Conservation (phyloP, 2,113 vertebrate genomes). For the Albula goreensis region DNA sequence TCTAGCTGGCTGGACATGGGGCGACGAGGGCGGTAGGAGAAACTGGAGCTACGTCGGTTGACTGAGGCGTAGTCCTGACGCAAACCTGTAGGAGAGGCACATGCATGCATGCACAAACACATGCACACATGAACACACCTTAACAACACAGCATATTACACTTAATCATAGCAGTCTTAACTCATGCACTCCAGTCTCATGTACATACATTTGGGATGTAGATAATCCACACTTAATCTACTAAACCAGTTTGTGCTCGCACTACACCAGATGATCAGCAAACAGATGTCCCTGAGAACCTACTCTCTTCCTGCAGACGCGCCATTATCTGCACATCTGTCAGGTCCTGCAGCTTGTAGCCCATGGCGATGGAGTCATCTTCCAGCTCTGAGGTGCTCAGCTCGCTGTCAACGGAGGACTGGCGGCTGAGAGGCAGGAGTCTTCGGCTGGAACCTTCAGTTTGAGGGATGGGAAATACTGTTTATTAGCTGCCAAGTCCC, state of each 20-base stretch:
- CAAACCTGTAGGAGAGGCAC: conserved; percentile 74
- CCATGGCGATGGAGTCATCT: conserved; percentile 83
- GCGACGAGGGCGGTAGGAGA: conserved; percentile 73
- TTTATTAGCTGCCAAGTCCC: not conserved
- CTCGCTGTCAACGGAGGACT: conserved; percentile 83
- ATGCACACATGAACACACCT: conserved; percentile 8
- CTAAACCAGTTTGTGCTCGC: not conserved
- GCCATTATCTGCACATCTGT: conserved; percentile 97
- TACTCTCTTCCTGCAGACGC: conserved; percentile 95
- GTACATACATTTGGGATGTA: not conserved
- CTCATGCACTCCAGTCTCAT: not conserved
- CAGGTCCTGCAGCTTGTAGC: conserved; percentile 93
- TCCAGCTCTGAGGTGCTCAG: conserved; percentile 77
- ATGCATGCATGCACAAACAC: not conserved
- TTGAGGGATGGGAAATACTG: not conserved
- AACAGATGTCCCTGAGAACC: conserved; percentile 41
- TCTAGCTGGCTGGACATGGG: conserved; percentile 66
- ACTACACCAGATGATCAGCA: not conserved
- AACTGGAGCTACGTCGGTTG: conserved; percentile 78
- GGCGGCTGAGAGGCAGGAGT: conserved; percentile 73
- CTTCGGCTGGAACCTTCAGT: conserved; percentile 69
- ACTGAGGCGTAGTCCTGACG: conserved; percentile 87
- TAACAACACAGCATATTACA: not conserved
- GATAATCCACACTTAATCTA: too few relatives aligned
- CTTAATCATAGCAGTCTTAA: not conserved